Conservation (phyloP, 2,888 invertebrate genomes). For the Zygaena filipendulae region DNA sequence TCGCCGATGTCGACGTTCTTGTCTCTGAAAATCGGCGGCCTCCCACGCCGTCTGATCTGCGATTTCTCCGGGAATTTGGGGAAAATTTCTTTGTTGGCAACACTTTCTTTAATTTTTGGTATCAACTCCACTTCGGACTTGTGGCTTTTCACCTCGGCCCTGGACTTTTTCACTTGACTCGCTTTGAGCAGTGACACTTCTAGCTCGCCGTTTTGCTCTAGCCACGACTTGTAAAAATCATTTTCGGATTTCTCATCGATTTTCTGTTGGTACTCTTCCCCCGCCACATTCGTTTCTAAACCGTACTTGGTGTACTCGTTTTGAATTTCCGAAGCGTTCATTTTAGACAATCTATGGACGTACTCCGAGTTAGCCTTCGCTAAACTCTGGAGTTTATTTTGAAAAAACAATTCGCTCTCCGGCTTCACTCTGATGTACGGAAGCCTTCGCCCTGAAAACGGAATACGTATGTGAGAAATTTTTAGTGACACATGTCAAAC, state of each 20-base stretch:
- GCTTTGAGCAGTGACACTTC: conserved; percentile 55
- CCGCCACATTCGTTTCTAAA: conserved; percentile 30
- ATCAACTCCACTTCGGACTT: conserved; percentile 55
- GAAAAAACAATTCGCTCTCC: conserved; percentile 53
- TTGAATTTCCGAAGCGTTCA: conserved; percentile 47
- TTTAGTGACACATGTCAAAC: conserved; percentile 5
- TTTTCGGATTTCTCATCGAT: conserved; percentile 38
- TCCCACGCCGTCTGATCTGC: conserved; percentile 38
- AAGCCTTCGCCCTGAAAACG: conserved; percentile 31
- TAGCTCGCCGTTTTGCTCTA: conserved; percentile 58
- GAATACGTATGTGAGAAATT: conserved; percentile 6
- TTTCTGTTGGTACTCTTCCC: conserved; percentile 33
- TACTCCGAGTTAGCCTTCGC: conserved; percentile 50
- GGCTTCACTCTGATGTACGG: conserved; percentile 48
- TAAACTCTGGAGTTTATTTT: conserved; percentile 44
- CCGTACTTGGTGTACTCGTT: conserved; percentile 56
- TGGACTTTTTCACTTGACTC: conserved; percentile 38
- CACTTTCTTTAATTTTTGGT: conserved; percentile 37
- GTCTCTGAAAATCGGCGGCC: conserved; percentile 57
- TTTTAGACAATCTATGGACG: conserved; percentile 42
- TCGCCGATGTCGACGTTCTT: conserved; percentile 54
- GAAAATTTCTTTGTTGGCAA: conserved; percentile 30
- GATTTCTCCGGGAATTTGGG: conserved; percentile 39
- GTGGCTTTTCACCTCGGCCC: conserved; percentile 30
- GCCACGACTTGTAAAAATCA: conserved; percentile 58